Percentiles rank a stretch among this genome's conserved stretches.
Evolutionary conservation across 2,797 vertebrate genomes (phyloP).

Genomic region (Hemitrygon akajei): DNA sequence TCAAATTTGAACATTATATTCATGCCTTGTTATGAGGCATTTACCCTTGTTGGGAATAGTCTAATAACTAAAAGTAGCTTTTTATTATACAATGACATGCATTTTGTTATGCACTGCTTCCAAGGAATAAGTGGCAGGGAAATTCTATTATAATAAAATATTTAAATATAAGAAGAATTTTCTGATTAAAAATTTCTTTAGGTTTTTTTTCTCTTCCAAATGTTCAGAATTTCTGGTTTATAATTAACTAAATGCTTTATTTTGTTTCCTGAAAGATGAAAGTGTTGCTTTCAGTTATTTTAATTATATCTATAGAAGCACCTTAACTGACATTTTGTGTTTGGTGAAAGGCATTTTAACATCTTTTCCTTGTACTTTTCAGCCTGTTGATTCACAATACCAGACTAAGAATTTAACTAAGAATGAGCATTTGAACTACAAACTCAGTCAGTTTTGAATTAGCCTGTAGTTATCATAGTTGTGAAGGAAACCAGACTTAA

Average conservation of each 20-base stretch:
- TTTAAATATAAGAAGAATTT: constrained; percentile 19
- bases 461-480: background rate
- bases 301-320: background rate
- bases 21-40: background rate
- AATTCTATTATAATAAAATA: constrained; percentile 31
- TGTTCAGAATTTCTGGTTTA: background rate
- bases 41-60: background rate
- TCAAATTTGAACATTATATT: constrained; percentile 20
- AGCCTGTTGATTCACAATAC: background rate
- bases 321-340: background rate
- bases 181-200: constrained; percentile 15
- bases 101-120: constrained; percentile 31
- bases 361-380: background rate
- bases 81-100: constrained; percentile 1
- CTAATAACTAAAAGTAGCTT: constrained; percentile 16
- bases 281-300: background rate
- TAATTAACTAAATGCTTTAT: background rate
- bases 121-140: constrained; percentile 30
- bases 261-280: background rate
- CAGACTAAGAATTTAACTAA: background rate
- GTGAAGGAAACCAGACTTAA: background rate
- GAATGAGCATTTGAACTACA: background rate
- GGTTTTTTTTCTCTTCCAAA: background rate
- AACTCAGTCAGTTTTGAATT: background rate
- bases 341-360: background rate